Evolutionary conservation across 2,888 invertebrate species (phyloP).

Genomic region (Acanthopleura granulata): DNA sequence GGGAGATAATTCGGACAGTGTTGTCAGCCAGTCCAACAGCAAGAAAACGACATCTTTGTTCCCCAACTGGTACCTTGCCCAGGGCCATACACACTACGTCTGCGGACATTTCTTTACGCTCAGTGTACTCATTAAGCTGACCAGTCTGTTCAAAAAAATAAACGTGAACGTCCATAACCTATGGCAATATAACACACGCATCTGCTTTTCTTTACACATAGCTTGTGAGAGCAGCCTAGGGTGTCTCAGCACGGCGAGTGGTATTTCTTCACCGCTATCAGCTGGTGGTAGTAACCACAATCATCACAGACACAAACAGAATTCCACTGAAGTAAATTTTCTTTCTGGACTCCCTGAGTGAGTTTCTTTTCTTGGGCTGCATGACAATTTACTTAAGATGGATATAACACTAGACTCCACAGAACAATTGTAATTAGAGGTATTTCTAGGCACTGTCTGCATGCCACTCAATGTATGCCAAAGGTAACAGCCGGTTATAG

Average conservation of each 20-base stretch:
- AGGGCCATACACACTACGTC: conserved; percentile 99
- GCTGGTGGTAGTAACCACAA: conserved; percentile 12
- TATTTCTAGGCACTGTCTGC: too few relatives aligned
- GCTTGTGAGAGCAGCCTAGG: not conserved
- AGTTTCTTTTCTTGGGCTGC: too few relatives aligned
- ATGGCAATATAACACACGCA: not conserved
- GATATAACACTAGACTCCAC: too few relatives aligned
- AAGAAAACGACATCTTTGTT: conserved; percentile 94
- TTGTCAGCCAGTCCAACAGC: conserved; percentile 96
- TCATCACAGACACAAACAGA: conserved; percentile 15
- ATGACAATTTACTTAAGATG: too few relatives aligned
- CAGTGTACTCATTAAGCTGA: conserved; percentile 97
- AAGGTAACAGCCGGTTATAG: too few relatives aligned
- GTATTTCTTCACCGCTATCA: not conserved
- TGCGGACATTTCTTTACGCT: conserved; percentile 94
- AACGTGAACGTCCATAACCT: not conserved
- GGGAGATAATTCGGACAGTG: conserved; percentile 96
- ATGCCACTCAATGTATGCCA: too few relatives aligned
- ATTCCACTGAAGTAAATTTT: too few relatives aligned
- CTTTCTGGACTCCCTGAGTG: too few relatives aligned
- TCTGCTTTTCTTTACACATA: not conserved
- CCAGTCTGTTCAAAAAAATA: conserved; percentile 80
- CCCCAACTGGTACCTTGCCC: conserved; percentile 94
- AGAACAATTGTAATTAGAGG: too few relatives aligned
- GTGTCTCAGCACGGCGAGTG: conserved; percentile 15